Base-by-base conservation (phyloP, 2,797 vertebrate species). In the Sphenodon punctatus region DNA sequence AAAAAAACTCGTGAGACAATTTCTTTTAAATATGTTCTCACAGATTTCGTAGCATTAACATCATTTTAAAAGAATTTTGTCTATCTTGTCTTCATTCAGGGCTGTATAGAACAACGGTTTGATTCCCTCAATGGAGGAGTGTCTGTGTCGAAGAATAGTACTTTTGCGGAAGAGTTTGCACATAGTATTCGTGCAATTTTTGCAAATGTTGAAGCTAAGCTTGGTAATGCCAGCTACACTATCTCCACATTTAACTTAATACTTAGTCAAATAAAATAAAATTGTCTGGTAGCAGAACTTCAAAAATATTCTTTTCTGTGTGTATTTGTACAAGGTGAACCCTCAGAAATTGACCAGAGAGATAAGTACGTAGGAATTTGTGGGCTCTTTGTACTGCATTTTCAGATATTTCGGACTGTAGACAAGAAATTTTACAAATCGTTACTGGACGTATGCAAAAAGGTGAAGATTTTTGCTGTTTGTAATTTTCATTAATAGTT, bases 391-490 rank as follows among this genome's bases (percentile, higher is more conserved):
- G 97, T 98, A 22, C 95, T 99, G 84, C 97, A 99, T 93, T 99
- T 99, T 94, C 97, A 99, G 67, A 99, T 99, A 93, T 99, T 99
- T 95, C 96, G 98, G 72, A 96, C 97, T 8, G 85, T 99, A 8
- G 98, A 99, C 96, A 99, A 99, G 95, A 99, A 98, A 90, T 93
- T 99, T 89, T 99, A 97, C 94, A 99, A 99, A 91, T 94, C 97
- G 3, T 95, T 99, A 61, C 91, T 99, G 70, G 98, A 99, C 65
- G 92, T 98, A 89, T 99, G 98, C 96, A 99, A 99, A 95, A 99
- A 99, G 97, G 99, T 99, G 85, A 93, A 67, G 83, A 36, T 38
- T 87, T 91, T 66, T 17, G 41, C 84, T 64, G 78, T 66, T 36
- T 19, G 67, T 80, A 78, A 63, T 87, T 92, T 84, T 67, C 30